A percentile compares a stretch with the other conserved stretches of the same genome.
Evolutionary conservation across 2,888 invertebrate species (phyloP).

Genomic region (Tigriopus californicus): DNA sequence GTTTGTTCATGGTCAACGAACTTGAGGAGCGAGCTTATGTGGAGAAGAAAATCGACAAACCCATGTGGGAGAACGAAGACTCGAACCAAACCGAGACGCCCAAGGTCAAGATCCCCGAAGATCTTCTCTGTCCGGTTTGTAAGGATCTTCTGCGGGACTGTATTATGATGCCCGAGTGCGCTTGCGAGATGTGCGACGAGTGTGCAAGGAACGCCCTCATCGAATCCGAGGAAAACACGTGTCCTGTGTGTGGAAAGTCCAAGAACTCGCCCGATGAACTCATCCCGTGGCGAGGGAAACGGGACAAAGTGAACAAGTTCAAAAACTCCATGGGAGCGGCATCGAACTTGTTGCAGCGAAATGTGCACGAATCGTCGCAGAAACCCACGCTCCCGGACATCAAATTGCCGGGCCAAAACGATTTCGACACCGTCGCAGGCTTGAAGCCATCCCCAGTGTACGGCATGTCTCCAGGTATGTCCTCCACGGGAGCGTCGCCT

Average conservation of each 20-base stretch:
- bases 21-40: slow-evolving; percentile 49
- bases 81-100: slow-evolving; percentile 28
- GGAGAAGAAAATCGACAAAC: slow-evolving; percentile 47
- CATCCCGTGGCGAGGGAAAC: slow-evolving; percentile 74
- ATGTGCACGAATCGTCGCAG: background rate
- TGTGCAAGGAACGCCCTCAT: slow-evolving; percentile 74
- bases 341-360: slow-evolving; percentile 16
- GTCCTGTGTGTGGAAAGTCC: slow-evolving; percentile 80
- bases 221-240: slow-evolving; percentile 85
- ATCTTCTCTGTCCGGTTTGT: slow-evolving; percentile 78
- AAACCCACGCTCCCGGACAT: background rate
- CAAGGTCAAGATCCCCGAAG: slow-evolving; percentile 59
- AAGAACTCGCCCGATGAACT: slow-evolving; percentile 79
- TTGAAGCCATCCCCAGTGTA: background rate
- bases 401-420: background rate
- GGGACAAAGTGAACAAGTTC: slow-evolving; percentile 72
- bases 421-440: background rate
- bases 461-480: background rate
- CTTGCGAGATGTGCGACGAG: slow-evolving; percentile 94
- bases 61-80: slow-evolving; percentile 39
- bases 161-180: slow-evolving; percentile 94
- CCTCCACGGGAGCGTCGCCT: background rate
- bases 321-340: slow-evolving; percentile 80
- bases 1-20: slow-evolving; percentile 13
- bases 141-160: slow-evolving; percentile 81